These are phyloP conservation scores for Hoplias malabaricus DNA, from an alignment of 2,113 vertebrate species.

Conservation along the genomic window DNA sequence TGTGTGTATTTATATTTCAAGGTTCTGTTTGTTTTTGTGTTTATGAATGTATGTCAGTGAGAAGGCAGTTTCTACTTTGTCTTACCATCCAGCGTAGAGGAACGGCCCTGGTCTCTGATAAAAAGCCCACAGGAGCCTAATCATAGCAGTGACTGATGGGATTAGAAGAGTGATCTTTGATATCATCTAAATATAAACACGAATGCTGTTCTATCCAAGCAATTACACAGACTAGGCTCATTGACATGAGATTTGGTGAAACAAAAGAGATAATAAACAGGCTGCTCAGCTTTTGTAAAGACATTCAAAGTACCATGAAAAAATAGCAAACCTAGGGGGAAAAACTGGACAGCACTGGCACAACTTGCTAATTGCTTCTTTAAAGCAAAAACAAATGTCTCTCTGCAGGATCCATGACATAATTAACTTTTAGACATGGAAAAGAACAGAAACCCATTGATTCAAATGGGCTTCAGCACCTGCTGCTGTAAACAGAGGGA, in stretches of 20 bases:
- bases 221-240: not conserved
- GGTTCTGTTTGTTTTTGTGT: constrained; percentile 13
- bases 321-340: not conserved
- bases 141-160: not conserved
- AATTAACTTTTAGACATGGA: no score
- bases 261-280: not conserved
- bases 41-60: constrained; percentile 28
- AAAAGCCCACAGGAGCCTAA: not conserved
- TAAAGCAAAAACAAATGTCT: not conserved
- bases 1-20: constrained; percentile 9
- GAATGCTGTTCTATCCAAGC: no score
- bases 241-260: not conserved
- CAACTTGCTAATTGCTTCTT: not conserved
- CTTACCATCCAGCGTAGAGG: not conserved
- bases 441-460: no score
- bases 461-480: no score
- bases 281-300: no score
- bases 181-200: not conserved
- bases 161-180: not conserved
- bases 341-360: not conserved
- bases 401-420: no score
- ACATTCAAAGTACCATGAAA: not conserved
- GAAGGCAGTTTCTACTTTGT: not conserved
- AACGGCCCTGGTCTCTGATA: not conserved
- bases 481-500: not conserved